Evolutionary conservation across 2,888 invertebrate genomes (phyloP).

Genomic region (Biston stratarius): DNA sequence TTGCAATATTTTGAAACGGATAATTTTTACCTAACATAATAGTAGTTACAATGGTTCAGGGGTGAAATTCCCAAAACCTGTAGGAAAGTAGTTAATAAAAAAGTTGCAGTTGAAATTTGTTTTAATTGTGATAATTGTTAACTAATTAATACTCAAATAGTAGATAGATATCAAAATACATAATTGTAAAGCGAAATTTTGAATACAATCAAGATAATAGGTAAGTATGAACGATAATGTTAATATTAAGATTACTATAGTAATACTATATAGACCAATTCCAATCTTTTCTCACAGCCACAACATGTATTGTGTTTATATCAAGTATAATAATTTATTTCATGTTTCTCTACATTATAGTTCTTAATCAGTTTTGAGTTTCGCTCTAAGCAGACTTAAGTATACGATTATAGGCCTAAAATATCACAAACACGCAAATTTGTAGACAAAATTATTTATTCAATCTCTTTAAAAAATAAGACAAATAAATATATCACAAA

Average conservation of each 20-base stretch:
- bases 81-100: conserved; percentile 16
- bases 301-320: not conserved
- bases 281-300: not conserved
- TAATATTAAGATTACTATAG: not conserved
- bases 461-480: conserved; percentile 9
- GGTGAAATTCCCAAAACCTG: not conserved
- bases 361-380: not conserved
- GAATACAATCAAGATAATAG: not conserved
- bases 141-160: conserved; percentile 12
- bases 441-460: conserved; percentile 2
- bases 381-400: not conserved
- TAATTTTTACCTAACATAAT: not conserved
- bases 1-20: not conserved
- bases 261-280: not conserved
- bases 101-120: conserved; percentile 35
- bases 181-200: conserved; percentile 17
- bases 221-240: not conserved
- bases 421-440: conserved; percentile 9
- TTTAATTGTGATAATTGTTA: conserved; percentile 35
- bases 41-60: not conserved
- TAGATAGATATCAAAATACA: conserved; percentile 22
- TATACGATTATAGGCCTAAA: conserved; percentile 12
- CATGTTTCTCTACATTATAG: not conserved
- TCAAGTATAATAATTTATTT: not conserved
- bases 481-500: conserved; percentile 18